These are phyloP conservation scores for Leptopilina syphax DNA, from an alignment of 2,888 invertebrate species.

Conservation along the genomic window DNA sequence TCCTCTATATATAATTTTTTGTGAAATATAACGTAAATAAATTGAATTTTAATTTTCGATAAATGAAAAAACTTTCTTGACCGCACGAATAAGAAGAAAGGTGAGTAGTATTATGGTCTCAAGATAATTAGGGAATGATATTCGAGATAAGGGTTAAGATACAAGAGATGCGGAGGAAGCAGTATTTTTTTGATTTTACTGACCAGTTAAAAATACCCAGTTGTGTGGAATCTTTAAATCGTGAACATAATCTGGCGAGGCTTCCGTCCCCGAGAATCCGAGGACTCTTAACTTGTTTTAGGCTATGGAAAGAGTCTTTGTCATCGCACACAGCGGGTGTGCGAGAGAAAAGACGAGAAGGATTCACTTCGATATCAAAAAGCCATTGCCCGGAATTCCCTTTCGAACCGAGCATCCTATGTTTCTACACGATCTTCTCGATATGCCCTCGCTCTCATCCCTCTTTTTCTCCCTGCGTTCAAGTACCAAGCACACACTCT, in stretches of 20 bases:
- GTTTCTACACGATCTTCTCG: slow-evolving; percentile 24
- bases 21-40: too few species aligned
- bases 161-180: slow-evolving; percentile 27
- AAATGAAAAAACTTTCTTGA: neutral
- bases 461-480: neutral
- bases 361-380: slow-evolving; percentile 29
- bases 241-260: slow-evolving; percentile 48
- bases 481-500: slow-evolving; percentile 4
- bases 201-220: slow-evolving; percentile 30
- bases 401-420: slow-evolving; percentile 3
- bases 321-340: slow-evolving; percentile 35
- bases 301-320: slow-evolving; percentile 8
- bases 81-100: neutral
- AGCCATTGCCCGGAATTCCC: slow-evolving; percentile 39
- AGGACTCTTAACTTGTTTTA: slow-evolving; percentile 17
- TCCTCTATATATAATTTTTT: too few species aligned
- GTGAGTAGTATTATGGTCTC: neutral
- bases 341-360: slow-evolving; percentile 13
- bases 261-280: slow-evolving; percentile 44
- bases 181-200: slow-evolving; percentile 32
- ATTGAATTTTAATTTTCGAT: neutral
- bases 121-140: slow-evolving; percentile 36
- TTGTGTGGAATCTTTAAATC: slow-evolving; percentile 47
- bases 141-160: slow-evolving; percentile 35
- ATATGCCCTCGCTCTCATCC: neutral